phyloP scores from a whole-genome alignment of 2,888 invertebrate genomes.

The Spisula subtruncata region DNA sequence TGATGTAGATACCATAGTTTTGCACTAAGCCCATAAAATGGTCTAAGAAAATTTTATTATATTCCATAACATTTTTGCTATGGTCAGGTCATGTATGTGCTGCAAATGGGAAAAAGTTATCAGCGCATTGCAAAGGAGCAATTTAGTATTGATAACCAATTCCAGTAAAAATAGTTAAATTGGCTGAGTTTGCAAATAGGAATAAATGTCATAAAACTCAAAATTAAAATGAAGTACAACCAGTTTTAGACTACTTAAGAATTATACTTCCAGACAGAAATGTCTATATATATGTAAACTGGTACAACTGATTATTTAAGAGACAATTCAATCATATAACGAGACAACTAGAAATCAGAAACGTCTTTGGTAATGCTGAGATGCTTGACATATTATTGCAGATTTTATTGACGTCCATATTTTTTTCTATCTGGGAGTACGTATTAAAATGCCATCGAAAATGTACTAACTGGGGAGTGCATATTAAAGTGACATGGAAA shows the following conservation, averaged over 20 bases:
- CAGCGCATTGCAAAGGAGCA: no score
- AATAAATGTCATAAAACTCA: no score
- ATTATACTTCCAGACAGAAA: background rate
- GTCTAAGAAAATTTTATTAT: no score
- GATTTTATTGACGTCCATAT: background rate
- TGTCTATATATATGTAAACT: background rate
- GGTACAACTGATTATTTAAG: no score
- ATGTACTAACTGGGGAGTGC: background rate
- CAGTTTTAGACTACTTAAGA: background rate
- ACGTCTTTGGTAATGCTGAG: background rate
- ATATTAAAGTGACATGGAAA: background rate
- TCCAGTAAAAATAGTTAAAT: no score
- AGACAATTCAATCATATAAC: background rate
- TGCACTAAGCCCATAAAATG: no score
- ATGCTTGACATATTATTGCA: conserved; percentile 12
- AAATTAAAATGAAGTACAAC: background rate
- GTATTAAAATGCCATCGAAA: background rate
- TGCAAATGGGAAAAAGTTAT: no score
- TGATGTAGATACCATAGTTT: no score
- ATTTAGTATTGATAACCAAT: no score
- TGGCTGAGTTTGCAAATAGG: no score
- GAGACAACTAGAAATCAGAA: background rate
- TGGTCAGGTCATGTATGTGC: no score
- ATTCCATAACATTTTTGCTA: no score
- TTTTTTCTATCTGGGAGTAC: background rate